Percentiles rank a stretch among this genome's conserved stretches.
Conservation (phyloP, 2,797 vertebrate species). For the Melanotaenia trifasciata region DNA sequence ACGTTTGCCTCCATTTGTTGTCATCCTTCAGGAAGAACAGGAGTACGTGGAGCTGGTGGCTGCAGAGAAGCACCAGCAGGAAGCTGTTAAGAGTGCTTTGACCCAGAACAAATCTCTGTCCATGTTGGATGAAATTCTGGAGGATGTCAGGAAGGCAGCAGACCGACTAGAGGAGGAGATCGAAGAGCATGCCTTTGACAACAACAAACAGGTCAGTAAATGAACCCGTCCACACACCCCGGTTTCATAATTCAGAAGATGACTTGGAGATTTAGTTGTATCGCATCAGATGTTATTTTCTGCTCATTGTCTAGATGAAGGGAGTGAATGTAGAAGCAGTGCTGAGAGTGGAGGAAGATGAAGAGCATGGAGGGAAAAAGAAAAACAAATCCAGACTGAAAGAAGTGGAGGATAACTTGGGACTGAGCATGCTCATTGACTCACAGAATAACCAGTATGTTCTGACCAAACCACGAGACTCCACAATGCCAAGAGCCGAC, state of each 20-base stretch:
- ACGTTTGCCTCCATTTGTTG: background rate
- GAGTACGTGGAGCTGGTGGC: constrained; percentile 95
- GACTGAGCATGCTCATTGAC: constrained; percentile 98
- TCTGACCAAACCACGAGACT: constrained; percentile 94
- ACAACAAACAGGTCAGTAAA: constrained; percentile 90
- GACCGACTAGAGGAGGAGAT: constrained; percentile 96
- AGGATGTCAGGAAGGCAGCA: constrained; percentile 95
- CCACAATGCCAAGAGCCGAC: constrained; percentile 95
- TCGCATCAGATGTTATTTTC: no score
- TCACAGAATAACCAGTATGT: constrained; percentile 99
- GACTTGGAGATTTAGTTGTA: background rate
- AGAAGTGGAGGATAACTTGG: constrained; percentile 89
- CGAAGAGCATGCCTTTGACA: constrained; percentile 95
- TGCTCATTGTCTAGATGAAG: constrained; percentile 82
- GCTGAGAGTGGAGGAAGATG: constrained; percentile 93
- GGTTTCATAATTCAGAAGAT: background rate
- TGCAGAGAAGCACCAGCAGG: constrained; percentile 95
- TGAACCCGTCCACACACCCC: background rate
- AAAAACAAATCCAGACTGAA: constrained; percentile 87
- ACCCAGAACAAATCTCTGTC: constrained; percentile 94
- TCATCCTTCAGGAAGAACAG: constrained; percentile 89
- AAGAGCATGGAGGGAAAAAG: constrained; percentile 86
- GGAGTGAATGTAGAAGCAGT: constrained; percentile 97
- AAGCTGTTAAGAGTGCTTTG: constrained; percentile 89
- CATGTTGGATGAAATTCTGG: constrained; percentile 95